Evolutionary conservation across 2,888 invertebrate genomes (phyloP).

Genomic region (Pristionchus fissidentatus): DNA sequence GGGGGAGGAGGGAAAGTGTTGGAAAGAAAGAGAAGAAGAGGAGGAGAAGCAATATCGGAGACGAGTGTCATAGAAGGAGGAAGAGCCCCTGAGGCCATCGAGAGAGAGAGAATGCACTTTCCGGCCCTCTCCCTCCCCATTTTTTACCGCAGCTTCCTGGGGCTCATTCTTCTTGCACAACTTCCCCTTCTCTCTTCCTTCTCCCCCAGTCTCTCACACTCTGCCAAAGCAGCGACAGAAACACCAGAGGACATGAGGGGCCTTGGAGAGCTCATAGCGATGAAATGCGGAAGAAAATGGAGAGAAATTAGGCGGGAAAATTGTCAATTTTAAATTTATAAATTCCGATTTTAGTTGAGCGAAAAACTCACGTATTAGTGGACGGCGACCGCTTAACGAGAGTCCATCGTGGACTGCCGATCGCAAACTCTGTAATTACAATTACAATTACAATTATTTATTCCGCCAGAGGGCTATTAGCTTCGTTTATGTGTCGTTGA

Average conservation of each 20-base stretch:
- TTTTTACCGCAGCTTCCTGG: slow-evolving; percentile 30
- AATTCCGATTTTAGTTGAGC: no score
- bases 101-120: slow-evolving; percentile 24
- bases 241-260: not conserved
- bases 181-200: not conserved
- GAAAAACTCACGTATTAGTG: not conserved
- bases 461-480: no score
- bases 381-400: not conserved
- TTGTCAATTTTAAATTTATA: not conserved
- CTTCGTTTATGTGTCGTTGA: no score
- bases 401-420: not conserved
- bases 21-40: not conserved
- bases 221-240: not conserved
- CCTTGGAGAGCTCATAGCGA: not conserved
- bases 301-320: not conserved
- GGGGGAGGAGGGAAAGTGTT: not conserved
- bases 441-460: no score
- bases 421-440: no score
- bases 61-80: slow-evolving; percentile 21
- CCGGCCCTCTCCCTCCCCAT: not conserved
- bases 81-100: slow-evolving; percentile 11
- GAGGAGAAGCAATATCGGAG: no score
- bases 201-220: not conserved
- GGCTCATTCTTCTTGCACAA: slow-evolving; percentile 35
- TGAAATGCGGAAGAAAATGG: not conserved